Evolutionary conservation across 92 coral and sea anemone genomes (phyloP), one percentile per base, ranked within the genome.

Genomic region (Desmophyllum pertusum): DNA sequence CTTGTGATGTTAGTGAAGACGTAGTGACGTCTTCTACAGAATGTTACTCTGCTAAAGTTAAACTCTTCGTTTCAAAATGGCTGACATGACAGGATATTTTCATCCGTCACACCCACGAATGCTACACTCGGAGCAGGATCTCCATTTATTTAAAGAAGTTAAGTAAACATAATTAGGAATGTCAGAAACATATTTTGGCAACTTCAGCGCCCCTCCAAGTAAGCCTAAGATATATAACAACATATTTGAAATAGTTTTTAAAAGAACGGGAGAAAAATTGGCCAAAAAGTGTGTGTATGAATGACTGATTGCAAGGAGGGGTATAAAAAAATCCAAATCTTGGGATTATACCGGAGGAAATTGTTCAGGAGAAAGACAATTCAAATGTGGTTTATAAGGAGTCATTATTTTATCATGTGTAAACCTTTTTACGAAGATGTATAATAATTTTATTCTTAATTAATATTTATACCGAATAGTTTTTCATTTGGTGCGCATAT

Each of bases 61-160:
- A 0, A 17, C 18, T 48, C 18, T 48, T 48, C 3, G n/a, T n/a
- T n/a, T n/a, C n/a, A n/a, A n/a, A n/a, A n/a, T n/a, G n/a, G n/a
- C n/a, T n/a, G n/a, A n/a, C n/a, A n/a, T n/a, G n/a, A n/a, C n/a
- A n/a, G n/a, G n/a, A n/a, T n/a, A n/a, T n/a, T n/a, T n/a, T n/a
- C n/a, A n/a, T n/a, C n/a, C n/a, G n/a, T n/a, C n/a, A n/a, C n/a
- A n/a, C n/a, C n/a, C n/a, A n/a, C n/a, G n/a, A n/a, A n/a, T n/a
- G n/a, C n/a, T n/a, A n/a, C n/a, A 48, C 33, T 59, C 73, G 73
- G 73, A 67, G 73, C 73, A 35, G 73, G 73, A 4, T 66, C 73
- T 67, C 73, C 73, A 67, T 11, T 66, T 3, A 14, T 15, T 5
- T 31, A 35, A 67, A 36, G 33, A 27, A 25, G 31, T 59, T 59